Conservation (phyloP, 2,797 vertebrate genomes). For the Euthynnus affinis region DNA sequence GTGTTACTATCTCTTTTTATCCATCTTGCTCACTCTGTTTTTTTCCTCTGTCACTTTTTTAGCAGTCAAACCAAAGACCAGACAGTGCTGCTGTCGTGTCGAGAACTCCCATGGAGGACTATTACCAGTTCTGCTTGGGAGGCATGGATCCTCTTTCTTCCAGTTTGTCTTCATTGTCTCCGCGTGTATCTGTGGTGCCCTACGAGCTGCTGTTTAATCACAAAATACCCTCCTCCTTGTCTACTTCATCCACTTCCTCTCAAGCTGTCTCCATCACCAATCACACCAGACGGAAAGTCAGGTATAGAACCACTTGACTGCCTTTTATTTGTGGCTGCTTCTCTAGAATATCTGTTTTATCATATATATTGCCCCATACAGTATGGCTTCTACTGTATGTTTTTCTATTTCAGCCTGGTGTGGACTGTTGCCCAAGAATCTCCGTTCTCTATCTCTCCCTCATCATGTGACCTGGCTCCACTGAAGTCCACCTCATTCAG, state of each 20-base stretch:
- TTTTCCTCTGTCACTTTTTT: constrained; percentile 8
- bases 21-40: not conserved
- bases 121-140: constrained; percentile 74
- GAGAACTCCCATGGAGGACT: constrained; percentile 83
- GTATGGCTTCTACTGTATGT: not conserved
- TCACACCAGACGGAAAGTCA: constrained; percentile 89
- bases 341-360: not conserved
- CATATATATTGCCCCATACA: not conserved
- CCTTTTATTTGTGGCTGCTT: not conserved
- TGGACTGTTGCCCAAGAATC: constrained; percentile 87
- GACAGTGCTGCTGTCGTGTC: constrained; percentile 42
- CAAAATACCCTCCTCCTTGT: constrained; percentile 60
- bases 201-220: constrained; percentile 88
- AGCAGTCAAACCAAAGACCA: constrained; percentile 66
- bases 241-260: constrained; percentile 55
- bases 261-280: constrained; percentile 89
- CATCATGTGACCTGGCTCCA: constrained; percentile 87
- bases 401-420: constrained; percentile 74
- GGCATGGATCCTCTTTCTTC: constrained; percentile 19
- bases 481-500: constrained; percentile 89
- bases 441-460: constrained; percentile 88
- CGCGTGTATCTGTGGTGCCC: constrained; percentile 86
- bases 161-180: constrained; percentile 46
- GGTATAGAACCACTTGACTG: constrained; percentile 49
- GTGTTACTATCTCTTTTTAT: not conserved